Evolutionary conservation across 35 echinoderm and acorn worm species (phyloP).

Genomic region (Patiria miniata): DNA sequence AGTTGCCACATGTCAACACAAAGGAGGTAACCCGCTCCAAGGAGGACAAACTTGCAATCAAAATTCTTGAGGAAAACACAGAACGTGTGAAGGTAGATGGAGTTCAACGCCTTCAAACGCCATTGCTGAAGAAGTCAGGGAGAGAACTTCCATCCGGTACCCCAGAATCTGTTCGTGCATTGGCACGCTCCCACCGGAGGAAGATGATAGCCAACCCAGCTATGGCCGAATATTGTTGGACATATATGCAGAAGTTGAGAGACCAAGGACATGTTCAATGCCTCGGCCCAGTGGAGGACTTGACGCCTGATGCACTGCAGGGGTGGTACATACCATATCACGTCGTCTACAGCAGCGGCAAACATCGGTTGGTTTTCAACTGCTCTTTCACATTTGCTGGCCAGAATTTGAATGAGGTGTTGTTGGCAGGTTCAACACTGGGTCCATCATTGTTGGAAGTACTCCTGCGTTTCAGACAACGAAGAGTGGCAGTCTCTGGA

Average conservation of each 20-base stretch:
- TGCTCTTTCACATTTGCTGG: not conserved
- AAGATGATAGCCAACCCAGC: slow-evolving; percentile 14
- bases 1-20: slow-evolving; percentile 15
- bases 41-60: not conserved
- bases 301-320: not conserved
- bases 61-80: not conserved
- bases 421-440: not conserved
- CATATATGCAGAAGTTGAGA: slow-evolving; percentile 16
- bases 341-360: not conserved
- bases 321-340: slow-evolving; percentile 21
- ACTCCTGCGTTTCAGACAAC: slow-evolving; percentile 43
- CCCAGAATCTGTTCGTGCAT: slow-evolving; percentile 1
- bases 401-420: not conserved
- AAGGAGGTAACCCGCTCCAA: slow-evolving; percentile 8
- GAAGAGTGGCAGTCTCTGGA: slow-evolving; percentile 2
- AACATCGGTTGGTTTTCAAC: not conserved
- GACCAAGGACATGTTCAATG: not conserved
- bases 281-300: not conserved
- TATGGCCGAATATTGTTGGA: not conserved
- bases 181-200: slow-evolving; percentile 1
- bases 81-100: not conserved
- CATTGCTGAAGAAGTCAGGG: not conserved
- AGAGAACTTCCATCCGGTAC: not conserved
- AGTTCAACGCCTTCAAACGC: not conserved
- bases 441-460: slow-evolving; percentile 25